Base-by-base conservation (phyloP, 2,113 vertebrate species). In the Puma concolor region DNA sequence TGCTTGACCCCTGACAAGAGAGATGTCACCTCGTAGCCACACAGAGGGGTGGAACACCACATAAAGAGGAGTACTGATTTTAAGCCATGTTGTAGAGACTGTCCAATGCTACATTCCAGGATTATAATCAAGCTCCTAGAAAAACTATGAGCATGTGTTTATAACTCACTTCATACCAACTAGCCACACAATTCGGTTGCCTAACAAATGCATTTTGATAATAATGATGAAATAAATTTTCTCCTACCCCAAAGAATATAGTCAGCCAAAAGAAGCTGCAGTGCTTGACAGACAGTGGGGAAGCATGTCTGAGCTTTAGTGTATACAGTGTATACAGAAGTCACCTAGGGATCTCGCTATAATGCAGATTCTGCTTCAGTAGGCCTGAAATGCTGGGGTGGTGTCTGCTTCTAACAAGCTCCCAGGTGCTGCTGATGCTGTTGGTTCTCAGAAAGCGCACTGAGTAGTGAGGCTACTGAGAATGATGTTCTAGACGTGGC, bases 301-400 rank as follows among this genome's bases (percentile, higher is more conserved):
- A 14, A 33, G 83, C 13, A 13, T 5, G 2, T 31, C 50, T 88
- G 48, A 80, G 29, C 41, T 71, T 66, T 81, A 44, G 33, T 9
- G 36, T 0, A 15, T 4, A 50, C 29, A 33, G 0, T 9, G 36
- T 0, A 15, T 4, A 50, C 29, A 36, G 0, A 15, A 1, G 44
- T 57, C 72, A 44, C 33, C 19, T 13, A 10, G 85, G 33, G 74
- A 33, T 29, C 38, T 41, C 41, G 72, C 76, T 87, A 50, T 77
- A 90, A 83, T 67, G 60, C 44, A 57, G 54, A 33, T 87, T 79
- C 23, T 48, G 21, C 69, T 31, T 88, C 25, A 50, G 23, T 0
- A 57, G 33, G 90, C 33, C 38, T 66, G 27, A 57, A 25, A 31
- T 50, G 63, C 60, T 14, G 12, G 23, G 21, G 31, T 33, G 50